Conservation (phyloP, 92 coral and sea anemone species). For the Epizoanthus ramosus region DNA sequence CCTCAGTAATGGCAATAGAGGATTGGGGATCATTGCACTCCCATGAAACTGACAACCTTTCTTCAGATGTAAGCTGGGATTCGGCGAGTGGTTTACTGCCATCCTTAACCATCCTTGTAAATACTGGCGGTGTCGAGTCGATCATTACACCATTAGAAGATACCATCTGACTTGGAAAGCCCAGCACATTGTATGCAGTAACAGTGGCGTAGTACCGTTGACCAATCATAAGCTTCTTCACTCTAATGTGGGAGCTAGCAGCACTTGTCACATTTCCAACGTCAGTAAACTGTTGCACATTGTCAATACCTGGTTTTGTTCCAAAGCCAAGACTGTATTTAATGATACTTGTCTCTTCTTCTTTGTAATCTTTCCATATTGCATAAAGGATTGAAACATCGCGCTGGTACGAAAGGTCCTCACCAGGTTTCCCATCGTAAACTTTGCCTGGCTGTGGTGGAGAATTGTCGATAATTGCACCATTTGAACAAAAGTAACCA, state of each 20-base stretch:
- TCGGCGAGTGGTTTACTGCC: conserved; percentile 39
- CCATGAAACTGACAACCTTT: conserved; percentile 62
- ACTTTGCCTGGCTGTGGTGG: conserved; percentile 74
- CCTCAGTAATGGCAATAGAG: conserved; percentile 39
- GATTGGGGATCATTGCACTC: conserved; percentile 67
- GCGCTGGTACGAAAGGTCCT: conserved; percentile 54
- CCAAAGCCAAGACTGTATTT: conserved; percentile 79
- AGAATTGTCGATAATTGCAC: conserved; percentile 66
- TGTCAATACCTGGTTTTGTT: conserved; percentile 57
- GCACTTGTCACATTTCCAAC: conserved; percentile 74
- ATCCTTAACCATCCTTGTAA: conserved; percentile 55
- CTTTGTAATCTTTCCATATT: conserved; percentile 70
- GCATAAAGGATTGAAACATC: conserved; percentile 69
- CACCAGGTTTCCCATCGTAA: conserved; percentile 57
- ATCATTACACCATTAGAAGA: conserved; percentile 81
- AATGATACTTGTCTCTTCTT: conserved; percentile 62
- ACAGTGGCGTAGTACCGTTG: conserved; percentile 73
- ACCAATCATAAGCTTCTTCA: conserved; percentile 66
- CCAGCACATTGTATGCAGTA: conserved; percentile 68
- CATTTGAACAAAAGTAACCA: conserved; percentile 68
- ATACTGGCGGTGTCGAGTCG: conserved; percentile 75
- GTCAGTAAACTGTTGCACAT: conserved; percentile 70
- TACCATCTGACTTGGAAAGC: conserved; percentile 67
- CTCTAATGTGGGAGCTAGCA: conserved; percentile 68
- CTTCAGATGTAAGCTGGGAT: conserved; percentile 39